These are phyloP conservation scores for Drymodes brunneopygia DNA, from an alignment of 2,113 vertebrate genomes.

Conservation along the genomic window DNA sequence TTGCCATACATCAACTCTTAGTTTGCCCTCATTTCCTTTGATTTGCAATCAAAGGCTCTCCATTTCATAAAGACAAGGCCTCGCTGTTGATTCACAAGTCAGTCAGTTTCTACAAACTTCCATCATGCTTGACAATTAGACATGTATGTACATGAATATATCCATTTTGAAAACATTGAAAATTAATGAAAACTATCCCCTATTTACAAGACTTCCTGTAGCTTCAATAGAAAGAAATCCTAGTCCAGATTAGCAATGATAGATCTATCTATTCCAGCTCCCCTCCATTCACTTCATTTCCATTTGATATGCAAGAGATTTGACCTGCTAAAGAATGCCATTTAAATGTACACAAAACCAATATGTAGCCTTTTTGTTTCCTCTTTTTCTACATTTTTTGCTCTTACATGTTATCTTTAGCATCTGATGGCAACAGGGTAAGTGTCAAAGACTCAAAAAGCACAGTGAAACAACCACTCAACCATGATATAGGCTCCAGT, in stretches of 20 bases:
- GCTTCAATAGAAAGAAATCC: constrained; percentile 25
- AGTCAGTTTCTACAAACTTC: not conserved
- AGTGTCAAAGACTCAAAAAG: not conserved
- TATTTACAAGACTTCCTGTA: not conserved
- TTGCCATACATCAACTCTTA: constrained; percentile 25
- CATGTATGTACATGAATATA: not conserved
- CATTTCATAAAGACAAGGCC: not conserved
- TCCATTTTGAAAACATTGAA: constrained; percentile 10
- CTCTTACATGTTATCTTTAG: constrained; percentile 17
- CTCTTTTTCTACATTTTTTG: constrained; percentile 12
- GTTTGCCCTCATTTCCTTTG: not conserved
- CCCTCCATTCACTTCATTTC: not conserved
- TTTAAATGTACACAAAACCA: constrained; percentile 39
- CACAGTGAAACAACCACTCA: not conserved
- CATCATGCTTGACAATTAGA: not conserved
- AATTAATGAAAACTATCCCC: not conserved
- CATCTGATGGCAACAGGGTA: constrained; percentile 34
- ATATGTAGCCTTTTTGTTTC: not conserved
- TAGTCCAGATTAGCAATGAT: not conserved
- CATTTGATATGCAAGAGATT: constrained; percentile 13
- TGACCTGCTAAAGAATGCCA: constrained; percentile 7
- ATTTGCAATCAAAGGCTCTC: not conserved
- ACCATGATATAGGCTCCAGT: not conserved
- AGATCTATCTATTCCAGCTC: not conserved
- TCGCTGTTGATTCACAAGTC: not conserved